Evolutionary conservation across 1,140 invertebrate genomes (phyloP).

Genomic region (Mycetomoellerius zeteki): DNA sequence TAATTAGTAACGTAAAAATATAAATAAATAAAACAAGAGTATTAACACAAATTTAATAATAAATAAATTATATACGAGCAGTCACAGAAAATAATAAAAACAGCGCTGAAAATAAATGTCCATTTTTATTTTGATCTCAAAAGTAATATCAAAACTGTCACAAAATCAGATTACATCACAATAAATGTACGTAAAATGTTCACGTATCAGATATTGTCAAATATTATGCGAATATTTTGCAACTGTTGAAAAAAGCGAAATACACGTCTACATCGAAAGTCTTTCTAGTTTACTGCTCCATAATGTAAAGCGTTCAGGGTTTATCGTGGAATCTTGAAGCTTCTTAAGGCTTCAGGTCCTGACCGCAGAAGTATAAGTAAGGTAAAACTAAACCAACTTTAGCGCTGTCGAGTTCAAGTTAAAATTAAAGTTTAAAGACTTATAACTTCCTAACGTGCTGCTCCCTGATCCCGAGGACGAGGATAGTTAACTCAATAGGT

Average conservation of each 20-base stretch:
- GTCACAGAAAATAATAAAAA: background rate
- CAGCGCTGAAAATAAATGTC: slow-evolving; percentile 4
- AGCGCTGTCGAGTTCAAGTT: slow-evolving; percentile 72
- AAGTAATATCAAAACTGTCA: slow-evolving; percentile 25
- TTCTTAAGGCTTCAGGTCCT: slow-evolving; percentile 72
- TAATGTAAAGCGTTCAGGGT: slow-evolving; percentile 73
- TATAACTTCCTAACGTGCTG: slow-evolving; percentile 79
- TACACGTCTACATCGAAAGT: slow-evolving; percentile 34
- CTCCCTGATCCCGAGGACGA: slow-evolving; percentile 71
- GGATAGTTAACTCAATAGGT: slow-evolving; percentile 71
- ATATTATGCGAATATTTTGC: slow-evolving; percentile 7
- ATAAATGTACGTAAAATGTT: slow-evolving; percentile 10
- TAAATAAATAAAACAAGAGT: background rate
- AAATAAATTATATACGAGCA: slow-evolving; percentile 23
- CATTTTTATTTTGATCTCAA: slow-evolving; percentile 29
- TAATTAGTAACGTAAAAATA: background rate
- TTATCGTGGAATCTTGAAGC: slow-evolving; percentile 76
- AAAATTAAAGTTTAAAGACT: slow-evolving; percentile 83
- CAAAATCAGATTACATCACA: slow-evolving; percentile 33
- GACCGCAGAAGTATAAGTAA: slow-evolving; percentile 78
- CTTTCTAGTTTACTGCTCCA: slow-evolving; percentile 4
- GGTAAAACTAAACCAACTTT: slow-evolving; percentile 75
- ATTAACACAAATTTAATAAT: slow-evolving; percentile 38
- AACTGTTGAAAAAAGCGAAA: background rate
- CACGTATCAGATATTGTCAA: slow-evolving; percentile 26